phyloP scores from a whole-genome alignment of 2,113 vertebrate genomes.

The Chlorodrepanis virens region DNA sequence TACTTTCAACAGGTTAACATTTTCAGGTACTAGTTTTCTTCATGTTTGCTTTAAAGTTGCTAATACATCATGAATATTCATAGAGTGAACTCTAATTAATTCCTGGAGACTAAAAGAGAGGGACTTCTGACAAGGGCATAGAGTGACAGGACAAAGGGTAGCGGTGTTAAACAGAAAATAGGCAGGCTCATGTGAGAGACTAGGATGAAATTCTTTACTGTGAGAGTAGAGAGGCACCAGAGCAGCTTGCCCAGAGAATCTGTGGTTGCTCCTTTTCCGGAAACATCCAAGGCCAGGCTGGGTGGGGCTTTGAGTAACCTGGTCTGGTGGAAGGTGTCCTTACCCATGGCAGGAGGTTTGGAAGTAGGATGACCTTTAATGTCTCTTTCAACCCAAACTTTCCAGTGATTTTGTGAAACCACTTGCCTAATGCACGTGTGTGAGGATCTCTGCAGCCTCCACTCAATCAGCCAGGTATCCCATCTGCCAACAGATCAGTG shows the following conservation, averaged over 20 bases:
- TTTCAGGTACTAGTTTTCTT: neutral
- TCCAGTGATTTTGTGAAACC: neutral
- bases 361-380: neutral
- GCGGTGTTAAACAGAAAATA: neutral
- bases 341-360: neutral
- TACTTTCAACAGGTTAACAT: neutral
- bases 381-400: neutral
- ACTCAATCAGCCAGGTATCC: neutral
- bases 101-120: neutral
- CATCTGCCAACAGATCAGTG: neutral
- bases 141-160: neutral
- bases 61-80: neutral
- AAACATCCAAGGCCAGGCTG: rapidly evolving
- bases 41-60: neutral
- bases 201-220: neutral
- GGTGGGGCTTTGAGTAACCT: neutral
- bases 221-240: neutral
- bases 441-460: neutral
- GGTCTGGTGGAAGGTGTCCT: neutral
- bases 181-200: neutral
- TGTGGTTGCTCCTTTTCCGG: neutral
- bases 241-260: neutral
- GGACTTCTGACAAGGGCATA: neutral
- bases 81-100: neutral
- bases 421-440: rapidly evolving